Evolutionary conservation across 2,888 invertebrate species (phyloP), one percentile per base, ranked within the genome.

Genomic region (Synanthedon myopaeformis): DNA sequence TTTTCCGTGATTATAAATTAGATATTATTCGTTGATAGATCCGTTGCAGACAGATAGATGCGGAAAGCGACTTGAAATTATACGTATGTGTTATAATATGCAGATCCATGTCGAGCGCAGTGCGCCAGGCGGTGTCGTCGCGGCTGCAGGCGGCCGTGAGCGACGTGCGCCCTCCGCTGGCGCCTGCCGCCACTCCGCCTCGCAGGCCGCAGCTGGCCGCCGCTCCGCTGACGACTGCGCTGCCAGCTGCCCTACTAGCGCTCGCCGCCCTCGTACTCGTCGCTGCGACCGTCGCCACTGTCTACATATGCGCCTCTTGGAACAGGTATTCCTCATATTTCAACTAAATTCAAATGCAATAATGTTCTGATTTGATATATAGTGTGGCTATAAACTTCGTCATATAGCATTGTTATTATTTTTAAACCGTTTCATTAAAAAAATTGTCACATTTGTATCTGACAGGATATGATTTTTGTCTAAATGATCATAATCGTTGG

Each of bases 231-330:
- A 74, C 81, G 62, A 92, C 93, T 57, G 93, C 96, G 8, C 93
- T 96, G 62, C 97, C 96, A 14, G 96, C 95, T 61, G 96, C 96
- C 0, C 88, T 97, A 35, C 93, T 98, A 58, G 93, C 95, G 12
- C 90, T 98, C 1, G 97, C 96, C 0, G 93, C 94, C 54, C 91
- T 97, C n/a, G 97, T 97, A 57, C 90, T 97, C 45, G 90, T 97
- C 1, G 90, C 96, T 8, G 96, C 96, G 8, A 89, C 94, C 11
- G 93, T 95, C 52, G 97, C 96, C 5, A 96, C 97, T 51, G 92
- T 96, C 53, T 97, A 97, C 72, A 96, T 97, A 57, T 96, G 97
- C 76, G 92, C 96, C 53, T 96, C 96, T 1, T 97, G 97, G 96
- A 95, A 96, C 54, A 94, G 94, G 95, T 96, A 76, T 35, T 8